Percentiles rank a stretch among this genome's conserved stretches.
phyloP scores from a whole-genome alignment of 2,797 vertebrate species.

The Propithecus perrieri region DNA sequence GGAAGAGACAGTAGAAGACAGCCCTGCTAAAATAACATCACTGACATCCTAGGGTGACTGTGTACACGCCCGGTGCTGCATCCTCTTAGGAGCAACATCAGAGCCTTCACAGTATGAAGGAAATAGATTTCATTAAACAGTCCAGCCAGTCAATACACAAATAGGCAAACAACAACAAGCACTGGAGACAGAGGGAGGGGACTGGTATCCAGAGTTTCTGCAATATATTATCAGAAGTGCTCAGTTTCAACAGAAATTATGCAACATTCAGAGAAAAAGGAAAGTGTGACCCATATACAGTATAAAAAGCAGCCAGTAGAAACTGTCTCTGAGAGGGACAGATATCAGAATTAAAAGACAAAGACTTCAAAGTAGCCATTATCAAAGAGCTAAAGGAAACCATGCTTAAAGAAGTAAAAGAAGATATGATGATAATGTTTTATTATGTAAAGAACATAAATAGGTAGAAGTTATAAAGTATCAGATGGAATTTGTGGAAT shows the following conservation, averaged over 20 bases:
- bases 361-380: background rate
- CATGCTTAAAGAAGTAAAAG: background rate
- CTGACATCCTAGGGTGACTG: background rate
- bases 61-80: background rate
- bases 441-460: background rate
- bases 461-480: background rate
- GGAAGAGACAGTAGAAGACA: background rate
- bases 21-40: background rate
- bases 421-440: background rate
- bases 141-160: background rate
- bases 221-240: background rate
- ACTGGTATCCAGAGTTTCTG: background rate
- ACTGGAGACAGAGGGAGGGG: background rate
- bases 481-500: background rate
- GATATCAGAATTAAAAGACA: background rate
- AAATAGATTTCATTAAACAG: background rate
- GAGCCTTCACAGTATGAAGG: background rate
- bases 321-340: background rate
- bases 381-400: background rate
- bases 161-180: background rate
- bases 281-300: background rate
- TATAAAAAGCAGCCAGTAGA: background rate
- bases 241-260: background rate
- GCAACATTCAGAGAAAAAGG: background rate
- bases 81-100: background rate